Conservation (phyloP, 1,140 invertebrate species). For the Papilio xuthus region DNA sequence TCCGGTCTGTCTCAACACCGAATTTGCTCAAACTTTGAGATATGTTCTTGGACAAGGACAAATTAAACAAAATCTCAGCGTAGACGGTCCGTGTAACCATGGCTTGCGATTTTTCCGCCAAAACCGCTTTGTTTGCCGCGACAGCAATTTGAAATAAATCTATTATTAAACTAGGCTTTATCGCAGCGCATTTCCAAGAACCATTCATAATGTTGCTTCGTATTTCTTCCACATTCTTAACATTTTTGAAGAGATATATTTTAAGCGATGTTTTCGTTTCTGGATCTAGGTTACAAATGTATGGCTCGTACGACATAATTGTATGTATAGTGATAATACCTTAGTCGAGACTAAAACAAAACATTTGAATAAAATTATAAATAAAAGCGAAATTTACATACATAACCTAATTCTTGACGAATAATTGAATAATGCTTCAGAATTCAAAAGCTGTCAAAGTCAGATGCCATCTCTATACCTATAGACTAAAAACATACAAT, state of each 20-base stretch:
- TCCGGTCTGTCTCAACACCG: constrained; percentile 83
- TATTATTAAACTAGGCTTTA: constrained; percentile 84
- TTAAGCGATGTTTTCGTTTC: constrained; percentile 77
- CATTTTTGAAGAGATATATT: constrained; percentile 83
- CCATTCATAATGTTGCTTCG: constrained; percentile 80
- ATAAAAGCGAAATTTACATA: neutral
- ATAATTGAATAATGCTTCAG: no score
- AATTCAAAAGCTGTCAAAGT: no score
- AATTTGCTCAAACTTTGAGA: constrained; percentile 85
- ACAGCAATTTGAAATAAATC: constrained; percentile 86
- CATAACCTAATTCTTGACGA: no score
- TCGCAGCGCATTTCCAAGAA: constrained; percentile 82
- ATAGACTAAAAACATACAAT: no score
- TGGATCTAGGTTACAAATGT: constrained; percentile 75
- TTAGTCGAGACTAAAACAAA: neutral
- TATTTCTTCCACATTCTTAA: constrained; percentile 83
- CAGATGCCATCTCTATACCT: no score
- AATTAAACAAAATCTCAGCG: constrained; percentile 86
- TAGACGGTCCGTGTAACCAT: constrained; percentile 84
- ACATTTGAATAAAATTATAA: constrained; percentile 6
- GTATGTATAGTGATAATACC: neutral
- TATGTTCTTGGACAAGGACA: constrained; percentile 87
- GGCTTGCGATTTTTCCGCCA: constrained; percentile 76
- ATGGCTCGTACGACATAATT: constrained; percentile 51
- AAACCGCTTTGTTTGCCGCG: constrained; percentile 86